Evolutionary conservation across 2,113 vertebrate species (phyloP), one percentile per base, ranked within the genome.

Genomic region (Mustela nigripes): DNA sequence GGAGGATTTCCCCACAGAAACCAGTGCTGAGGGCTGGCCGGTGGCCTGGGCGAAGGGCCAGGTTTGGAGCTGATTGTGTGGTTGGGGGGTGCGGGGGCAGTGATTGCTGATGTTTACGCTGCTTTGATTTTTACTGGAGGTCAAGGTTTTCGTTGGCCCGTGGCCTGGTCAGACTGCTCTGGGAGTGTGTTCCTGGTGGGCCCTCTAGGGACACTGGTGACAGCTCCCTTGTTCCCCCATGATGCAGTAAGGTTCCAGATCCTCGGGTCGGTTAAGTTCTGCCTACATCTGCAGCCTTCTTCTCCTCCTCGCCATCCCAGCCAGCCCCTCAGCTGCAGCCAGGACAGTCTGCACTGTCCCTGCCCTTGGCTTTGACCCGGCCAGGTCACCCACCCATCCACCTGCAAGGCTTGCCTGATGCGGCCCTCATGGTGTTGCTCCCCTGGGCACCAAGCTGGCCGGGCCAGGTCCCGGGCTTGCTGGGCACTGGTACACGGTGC

Each of bases 161-260:
- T 11, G 11, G 89, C 26, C 60, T 31, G 36, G 19, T 67, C 26
- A 1, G 48, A 28, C 33, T 7, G 11, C 14, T 7, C 19, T 5
- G 3, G 28, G 39, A 11, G 26, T 28, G 11, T 60, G n/a, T 45
- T 18, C 21, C 50, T 5, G 0, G 4, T 26, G 22, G 19, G 24
- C 18, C 58, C 12, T 71, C 45, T 18, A 19, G 42, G n/a, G 48
- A 45, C 26, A 0, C 2, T 1, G 7, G 62, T 26, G 10, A 7
- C 26, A 0, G 1, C 3, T 12, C 16, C 2, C 12, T 4, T 4
- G 0, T 5, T 0, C 4, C 28, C 9, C 19, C 0, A 0, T 2
- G 7, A 10, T 2, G 1, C 31, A 5, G 5, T 7, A 36, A 39
- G 11, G 2, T 28, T 87, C 15, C 65, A 31, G 24, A 9, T 5